Evolutionary conservation across 1,140 invertebrate species (phyloP), one percentile per base, ranked within the genome.

Genomic region (Bactericera cockerelli): DNA sequence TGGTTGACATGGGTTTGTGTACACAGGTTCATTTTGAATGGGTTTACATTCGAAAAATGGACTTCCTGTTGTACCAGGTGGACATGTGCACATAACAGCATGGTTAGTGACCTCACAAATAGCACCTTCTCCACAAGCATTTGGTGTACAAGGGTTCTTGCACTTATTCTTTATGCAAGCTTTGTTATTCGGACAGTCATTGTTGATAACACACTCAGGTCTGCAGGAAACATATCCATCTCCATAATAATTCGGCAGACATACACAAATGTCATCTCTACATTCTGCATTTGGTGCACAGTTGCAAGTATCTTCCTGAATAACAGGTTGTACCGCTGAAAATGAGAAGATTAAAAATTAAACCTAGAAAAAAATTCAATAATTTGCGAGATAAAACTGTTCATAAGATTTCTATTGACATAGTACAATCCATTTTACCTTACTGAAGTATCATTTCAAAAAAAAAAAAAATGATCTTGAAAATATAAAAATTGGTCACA

Each of bases 141-240:
- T 74, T 28, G 72, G 70, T 24, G 70, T 67, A 60, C 77, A 79
- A 11, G 76, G 76, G 64, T 78, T 68, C 64, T 65, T 66, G 61
- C 77, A 79, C 65, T 77, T 76, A 31, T 70, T 69, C 57, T 69
- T 70, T 2, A 74, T 70, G 65, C 77, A 79, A 38, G 75, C 72
- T 53, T 70, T 68, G 60, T 72, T 70, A 2, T 69, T 64, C 1
- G 72, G 69, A 65, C 84, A 87, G 65, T 87, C 84, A 13, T 72
- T 77, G 67, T 84, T 84, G 56, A 79, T 74, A 1, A 82, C 69
- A 68, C 83, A 87, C 66, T 85, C 81, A n/a, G 81, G 78, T 62
- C 77, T 73, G 71, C 83, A 86, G 56, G 80, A 82, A 25, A 49
- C 42, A 49, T 49, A 49, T 6, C 77, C 79, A 69, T 81, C 77